Conservation (phyloP, 2,113 vertebrate genomes). For the Stomatorhinus ivindoensis region DNA sequence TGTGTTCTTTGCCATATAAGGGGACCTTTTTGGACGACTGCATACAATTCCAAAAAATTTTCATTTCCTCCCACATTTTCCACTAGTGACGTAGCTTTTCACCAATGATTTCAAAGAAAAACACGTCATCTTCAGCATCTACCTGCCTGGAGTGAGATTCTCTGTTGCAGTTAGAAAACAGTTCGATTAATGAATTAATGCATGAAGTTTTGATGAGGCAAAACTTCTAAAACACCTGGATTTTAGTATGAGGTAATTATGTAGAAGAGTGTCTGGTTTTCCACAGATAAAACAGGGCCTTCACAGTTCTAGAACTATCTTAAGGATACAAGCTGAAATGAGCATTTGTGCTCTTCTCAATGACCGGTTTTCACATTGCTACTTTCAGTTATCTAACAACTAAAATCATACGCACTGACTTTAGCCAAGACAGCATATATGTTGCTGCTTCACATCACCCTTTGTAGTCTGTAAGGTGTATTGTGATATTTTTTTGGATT, state of each 20-base stretch:
- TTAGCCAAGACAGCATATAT: not conserved
- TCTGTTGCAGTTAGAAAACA: not conserved
- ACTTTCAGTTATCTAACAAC: not conserved
- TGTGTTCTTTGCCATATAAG: not conserved
- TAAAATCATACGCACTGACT: not conserved
- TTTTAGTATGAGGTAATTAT: not conserved
- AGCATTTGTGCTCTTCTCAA: not conserved
- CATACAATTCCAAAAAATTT: not conserved
- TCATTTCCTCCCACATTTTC: not conserved
- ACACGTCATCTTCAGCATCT: not conserved
- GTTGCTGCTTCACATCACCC: not conserved
- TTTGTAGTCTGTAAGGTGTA: not conserved
- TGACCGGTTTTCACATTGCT: not conserved
- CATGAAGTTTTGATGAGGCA: not conserved
- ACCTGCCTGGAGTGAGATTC: not conserved
- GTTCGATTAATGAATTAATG: not conserved
- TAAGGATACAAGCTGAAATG: not conserved
- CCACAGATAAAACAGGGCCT: not conserved
- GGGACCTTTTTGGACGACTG: not conserved
- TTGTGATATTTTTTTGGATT: not conserved
- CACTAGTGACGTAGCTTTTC: not conserved
- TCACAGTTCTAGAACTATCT: not conserved
- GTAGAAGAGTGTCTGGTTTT: not conserved
- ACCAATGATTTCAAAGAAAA: not conserved
- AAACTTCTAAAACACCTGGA: not conserved